Base-by-base conservation (phyloP, 2,797 vertebrate species). In the Dryobates pubescens region DNA sequence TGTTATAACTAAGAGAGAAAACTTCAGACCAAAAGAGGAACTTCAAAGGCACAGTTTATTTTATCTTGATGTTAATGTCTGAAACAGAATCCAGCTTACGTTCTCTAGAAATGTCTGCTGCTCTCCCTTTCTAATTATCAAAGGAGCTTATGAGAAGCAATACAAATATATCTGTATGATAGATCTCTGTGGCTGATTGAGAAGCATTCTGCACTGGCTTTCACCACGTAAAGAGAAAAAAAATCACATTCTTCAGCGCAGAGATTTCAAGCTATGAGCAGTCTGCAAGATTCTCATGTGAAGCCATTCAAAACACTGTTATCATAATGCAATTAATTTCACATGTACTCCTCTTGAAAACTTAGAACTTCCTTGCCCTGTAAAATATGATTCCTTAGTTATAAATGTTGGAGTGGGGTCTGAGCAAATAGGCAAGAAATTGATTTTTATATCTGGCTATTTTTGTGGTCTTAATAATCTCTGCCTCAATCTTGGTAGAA, bases 211-310 rank as follows among this genome's bases (percentile, higher is more conserved):
- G 18, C 10, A 36, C 7, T 27, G 34, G 4, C 4, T 83, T 88
- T 83, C 59, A 38, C 8, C 12, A 69, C 14, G 26, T 63, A 56
- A 59, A 43, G 3, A 2, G 8, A 38, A 36, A 34, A 36, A 34
- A 26, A 63, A 27, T 78, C 17, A 30, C 10, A 6, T 71, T 78
- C 18, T 81, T 94, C 54, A 47, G 9, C 20, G 26, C 5, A 68
- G 23, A 20, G 27, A 61, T 22, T 81, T 82, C 22, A 76, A 75
- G 15, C 17, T 76, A 68, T 17, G 67, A 15, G 8, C 22, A 57
- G 6, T 30, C 34, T 0, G 0, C 9, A 57, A 5, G 13, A 56
- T 68, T 75, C 54, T 75, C 29, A 29, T 10, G 19, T 38, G n/a
- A 83, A 68, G 4, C 57, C 10, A 22, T 69, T 49, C 0, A 0